Percentiles rank a stretch among this genome's conserved stretches.
Evolutionary conservation across 2,113 vertebrate species (phyloP).

Genomic region (Papio anubis): DNA sequence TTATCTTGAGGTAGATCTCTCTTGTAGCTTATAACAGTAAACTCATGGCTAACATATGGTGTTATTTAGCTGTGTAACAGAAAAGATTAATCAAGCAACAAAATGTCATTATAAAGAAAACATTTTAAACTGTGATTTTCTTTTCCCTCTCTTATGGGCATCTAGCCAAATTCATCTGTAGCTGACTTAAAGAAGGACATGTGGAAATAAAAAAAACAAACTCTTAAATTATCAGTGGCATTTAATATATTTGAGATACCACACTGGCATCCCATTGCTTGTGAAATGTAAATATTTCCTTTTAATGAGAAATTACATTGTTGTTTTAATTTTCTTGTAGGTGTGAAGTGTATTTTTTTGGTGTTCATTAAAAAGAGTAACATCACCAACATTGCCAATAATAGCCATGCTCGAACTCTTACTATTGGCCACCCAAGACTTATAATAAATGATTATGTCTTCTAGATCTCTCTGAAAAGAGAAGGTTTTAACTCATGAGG

Average conservation of each 20-base stretch:
- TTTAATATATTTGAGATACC: conserved; percentile 7
- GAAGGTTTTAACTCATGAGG: neutral
- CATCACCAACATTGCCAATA: neutral
- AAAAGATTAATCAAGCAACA: conserved; percentile 73
- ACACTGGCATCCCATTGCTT: conserved; percentile 10
- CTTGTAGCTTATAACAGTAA: conserved; percentile 59
- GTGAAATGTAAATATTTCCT: conserved; percentile 37
- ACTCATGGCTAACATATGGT: conserved; percentile 71
- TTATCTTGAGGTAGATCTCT: conserved; percentile 39
- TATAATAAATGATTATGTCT: neutral
- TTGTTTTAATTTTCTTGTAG: neutral
- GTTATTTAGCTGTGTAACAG: conserved; percentile 70
- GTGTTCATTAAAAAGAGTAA: neutral
- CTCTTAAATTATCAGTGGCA: conserved; percentile 54
- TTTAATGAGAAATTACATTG: conserved; percentile 40
- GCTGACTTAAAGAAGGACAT: conserved; percentile 29
- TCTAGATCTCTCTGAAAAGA: neutral
- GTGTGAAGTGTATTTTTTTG: neutral
- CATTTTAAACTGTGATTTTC: conserved; percentile 66
- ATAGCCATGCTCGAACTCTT: neutral
- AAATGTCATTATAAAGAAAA: conserved; percentile 73
- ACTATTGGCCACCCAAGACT: neutral
- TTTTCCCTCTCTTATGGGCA: conserved; percentile 23
- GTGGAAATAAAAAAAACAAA: conserved; percentile 45
- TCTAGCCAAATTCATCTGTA: conserved; percentile 50